phyloP scores from a whole-genome alignment of 2,113 vertebrate species.

The Perccottus glenii region DNA sequence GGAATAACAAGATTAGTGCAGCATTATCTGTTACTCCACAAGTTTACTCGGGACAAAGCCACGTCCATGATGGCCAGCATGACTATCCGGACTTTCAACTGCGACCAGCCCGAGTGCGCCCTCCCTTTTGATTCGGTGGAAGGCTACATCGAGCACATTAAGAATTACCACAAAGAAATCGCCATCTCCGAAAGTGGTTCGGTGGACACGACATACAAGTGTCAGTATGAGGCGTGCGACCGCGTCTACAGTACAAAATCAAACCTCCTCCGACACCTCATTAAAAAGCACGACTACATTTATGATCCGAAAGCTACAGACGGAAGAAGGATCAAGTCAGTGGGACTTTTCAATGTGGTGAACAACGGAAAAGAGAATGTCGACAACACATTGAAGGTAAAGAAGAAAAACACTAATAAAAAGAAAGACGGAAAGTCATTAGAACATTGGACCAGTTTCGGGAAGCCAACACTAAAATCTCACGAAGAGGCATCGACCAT shows the following conservation, averaged over 20 bases:
- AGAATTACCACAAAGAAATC: slow-evolving; percentile 89
- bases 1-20: slow-evolving; percentile 92
- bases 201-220: slow-evolving; percentile 89
- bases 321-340: slow-evolving; percentile 77
- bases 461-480: slow-evolving; percentile 86
- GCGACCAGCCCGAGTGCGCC: slow-evolving; percentile 90
- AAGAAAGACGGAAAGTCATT: slow-evolving; percentile 76
- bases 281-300: slow-evolving; percentile 94
- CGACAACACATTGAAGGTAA: slow-evolving; percentile 81
- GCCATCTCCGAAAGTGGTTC: slow-evolving; percentile 84
- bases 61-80: slow-evolving; percentile 85
- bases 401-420: slow-evolving; percentile 75
- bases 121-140: slow-evolving; percentile 88
- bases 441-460: slow-evolving; percentile 79
- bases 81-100: slow-evolving; percentile 87
- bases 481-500: slow-evolving; percentile 89
- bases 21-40: slow-evolving; percentile 96
- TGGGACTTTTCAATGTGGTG: slow-evolving; percentile 48
- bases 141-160: slow-evolving; percentile 92
- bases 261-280: slow-evolving; percentile 94
- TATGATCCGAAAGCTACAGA: slow-evolving; percentile 90
- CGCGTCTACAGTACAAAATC: slow-evolving; percentile 96
- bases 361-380: slow-evolving; percentile 85
- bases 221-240: slow-evolving; percentile 92
- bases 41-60: slow-evolving; percentile 94